These are phyloP conservation scores for Alexandromys oeconomus DNA, from an alignment of 2,797 vertebrate species.

Conservation along the genomic window DNA sequence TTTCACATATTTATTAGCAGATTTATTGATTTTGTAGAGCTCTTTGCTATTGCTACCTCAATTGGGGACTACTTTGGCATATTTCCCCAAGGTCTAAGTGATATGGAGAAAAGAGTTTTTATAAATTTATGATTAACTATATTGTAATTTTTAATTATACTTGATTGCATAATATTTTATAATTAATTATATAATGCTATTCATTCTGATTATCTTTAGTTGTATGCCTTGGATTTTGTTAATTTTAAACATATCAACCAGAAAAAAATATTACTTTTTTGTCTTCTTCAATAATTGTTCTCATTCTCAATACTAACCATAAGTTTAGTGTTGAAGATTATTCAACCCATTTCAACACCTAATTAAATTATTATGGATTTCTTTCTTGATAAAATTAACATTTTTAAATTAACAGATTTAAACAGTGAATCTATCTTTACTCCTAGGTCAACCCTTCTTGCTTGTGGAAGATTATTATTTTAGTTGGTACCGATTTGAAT, in stretches of 20 bases:
- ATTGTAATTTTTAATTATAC: not conserved
- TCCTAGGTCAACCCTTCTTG: conserved; percentile 16
- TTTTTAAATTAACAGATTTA: conserved; percentile 56
- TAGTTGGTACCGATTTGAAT: conserved; percentile 45
- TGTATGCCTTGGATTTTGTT: conserved; percentile 46
- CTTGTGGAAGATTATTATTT: conserved; percentile 43
- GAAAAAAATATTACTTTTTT: conserved; percentile 8
- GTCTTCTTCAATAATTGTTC: conserved; percentile 3
- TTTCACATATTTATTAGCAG: not conserved
- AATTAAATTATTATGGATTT: conserved; percentile 40
- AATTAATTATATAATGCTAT: conserved; percentile 13
- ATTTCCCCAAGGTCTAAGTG: conserved; percentile 4
- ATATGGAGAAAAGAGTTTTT: conserved; percentile 20
- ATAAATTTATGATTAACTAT: not conserved
- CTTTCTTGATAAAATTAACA: conserved; percentile 35
- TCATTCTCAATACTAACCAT: conserved; percentile 15
- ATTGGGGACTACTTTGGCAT: not conserved
- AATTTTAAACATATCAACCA: conserved; percentile 28
- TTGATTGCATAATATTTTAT: not conserved
- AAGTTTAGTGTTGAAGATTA: conserved; percentile 27
- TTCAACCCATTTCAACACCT: conserved; percentile 22
- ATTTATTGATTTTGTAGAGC: not conserved
- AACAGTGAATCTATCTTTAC: conserved; percentile 20
- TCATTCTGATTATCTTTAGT: conserved; percentile 47
- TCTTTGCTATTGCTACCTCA: not conserved